Evolutionary conservation across 1,140 invertebrate genomes (phyloP).

Genomic region (Trichonephila clavipes): DNA sequence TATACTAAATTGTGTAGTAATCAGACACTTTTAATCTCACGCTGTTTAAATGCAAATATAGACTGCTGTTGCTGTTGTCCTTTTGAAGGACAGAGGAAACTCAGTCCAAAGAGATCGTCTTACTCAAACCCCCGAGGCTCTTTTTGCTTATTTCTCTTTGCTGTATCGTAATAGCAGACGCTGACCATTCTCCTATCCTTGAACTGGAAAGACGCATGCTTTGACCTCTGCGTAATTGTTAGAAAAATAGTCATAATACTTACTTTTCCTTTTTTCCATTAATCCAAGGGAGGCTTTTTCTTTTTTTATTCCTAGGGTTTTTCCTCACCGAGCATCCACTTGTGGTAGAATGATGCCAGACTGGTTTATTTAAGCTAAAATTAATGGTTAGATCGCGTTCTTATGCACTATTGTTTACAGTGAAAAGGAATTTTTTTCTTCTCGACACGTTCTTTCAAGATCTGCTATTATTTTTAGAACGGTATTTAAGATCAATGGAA

Average conservation of each 20-base stretch:
- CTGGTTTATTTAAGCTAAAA: background rate
- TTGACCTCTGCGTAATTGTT: background rate
- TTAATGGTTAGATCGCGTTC: background rate
- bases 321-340: background rate
- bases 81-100: background rate
- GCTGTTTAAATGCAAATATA: background rate
- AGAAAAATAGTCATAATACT: background rate
- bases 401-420: background rate
- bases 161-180: background rate
- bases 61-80: background rate
- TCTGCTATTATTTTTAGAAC: background rate
- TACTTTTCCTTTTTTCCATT: background rate
- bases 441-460: background rate
- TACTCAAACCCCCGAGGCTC: background rate
- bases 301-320: background rate
- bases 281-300: background rate
- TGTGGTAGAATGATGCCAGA: too few relatives aligned
- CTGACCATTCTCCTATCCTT: background rate
- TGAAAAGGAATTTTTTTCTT: background rate
- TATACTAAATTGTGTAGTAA: background rate
- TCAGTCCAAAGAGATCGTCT: background rate
- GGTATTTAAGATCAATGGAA: slow-evolving; percentile 10
- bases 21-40: background rate
- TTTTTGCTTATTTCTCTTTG: background rate
- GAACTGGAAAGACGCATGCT: background rate